phyloP scores from a whole-genome alignment of 2,797 vertebrate species.

The Ibycter americanus region DNA sequence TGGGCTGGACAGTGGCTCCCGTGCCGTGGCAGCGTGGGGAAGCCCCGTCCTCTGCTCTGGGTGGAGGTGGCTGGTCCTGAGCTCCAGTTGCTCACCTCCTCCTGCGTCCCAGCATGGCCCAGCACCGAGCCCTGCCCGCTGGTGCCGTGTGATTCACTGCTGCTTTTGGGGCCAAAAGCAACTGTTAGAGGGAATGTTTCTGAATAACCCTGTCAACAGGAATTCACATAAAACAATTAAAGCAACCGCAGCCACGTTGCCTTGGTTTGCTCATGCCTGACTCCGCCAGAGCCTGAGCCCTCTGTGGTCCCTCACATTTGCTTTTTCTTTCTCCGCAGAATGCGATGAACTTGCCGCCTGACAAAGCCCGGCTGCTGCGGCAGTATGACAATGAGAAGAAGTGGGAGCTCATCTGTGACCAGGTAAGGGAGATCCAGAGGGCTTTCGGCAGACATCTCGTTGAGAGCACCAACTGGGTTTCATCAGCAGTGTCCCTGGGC shows the following conservation, averaged over 20 bases:
- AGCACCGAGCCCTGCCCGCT: not conserved
- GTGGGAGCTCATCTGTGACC: constrained; percentile 98
- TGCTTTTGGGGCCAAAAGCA: not conserved
- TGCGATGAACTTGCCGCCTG: constrained; percentile 96
- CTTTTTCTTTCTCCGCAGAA: constrained; percentile 80
- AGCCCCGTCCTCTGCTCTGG: not conserved
- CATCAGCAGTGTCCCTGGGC: accelerated
- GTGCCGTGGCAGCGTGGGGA: not conserved
- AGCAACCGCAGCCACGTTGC: not conserved
- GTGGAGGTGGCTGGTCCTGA: not conserved
- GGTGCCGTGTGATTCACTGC: not conserved
- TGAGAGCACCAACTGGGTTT: not conserved
- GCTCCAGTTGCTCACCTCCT: accelerated
- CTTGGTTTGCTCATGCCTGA: not conserved
- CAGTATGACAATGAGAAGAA: constrained; percentile 99
- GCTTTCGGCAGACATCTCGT: not conserved
- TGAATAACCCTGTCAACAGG: not conserved
- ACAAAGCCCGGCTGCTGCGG: constrained; percentile 93
- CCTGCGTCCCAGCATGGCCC: not conserved
- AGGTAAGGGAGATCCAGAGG: constrained; percentile 76
- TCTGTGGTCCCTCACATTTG: not conserved
- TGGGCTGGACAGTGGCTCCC: not conserved
- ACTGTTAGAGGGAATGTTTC: not conserved
- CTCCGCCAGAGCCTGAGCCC: not conserved
- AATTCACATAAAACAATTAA: not conserved